Evolutionary conservation across 2,888 invertebrate species (phyloP).

Genomic region (Pollenia amentaria): DNA sequence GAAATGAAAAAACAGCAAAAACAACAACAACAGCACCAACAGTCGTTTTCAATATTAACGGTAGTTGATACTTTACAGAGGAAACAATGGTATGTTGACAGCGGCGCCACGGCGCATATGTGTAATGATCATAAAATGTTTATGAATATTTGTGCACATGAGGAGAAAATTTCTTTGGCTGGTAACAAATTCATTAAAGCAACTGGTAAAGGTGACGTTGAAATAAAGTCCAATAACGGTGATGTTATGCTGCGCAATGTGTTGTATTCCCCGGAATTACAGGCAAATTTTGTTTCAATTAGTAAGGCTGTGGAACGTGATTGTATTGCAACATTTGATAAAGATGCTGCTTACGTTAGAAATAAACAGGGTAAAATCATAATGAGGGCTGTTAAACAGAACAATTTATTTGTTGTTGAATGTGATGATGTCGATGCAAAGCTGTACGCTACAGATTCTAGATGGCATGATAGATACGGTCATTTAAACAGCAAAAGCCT

Average conservation of each 20-base stretch:
- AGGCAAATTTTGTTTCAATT: conserved; percentile 68
- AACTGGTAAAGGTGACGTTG: conserved; percentile 67
- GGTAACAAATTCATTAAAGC: conserved; percentile 53
- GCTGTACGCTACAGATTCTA: not conserved
- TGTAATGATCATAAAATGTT: conserved; percentile 61
- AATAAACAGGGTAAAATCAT: no score
- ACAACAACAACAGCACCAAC: conserved; percentile 18
- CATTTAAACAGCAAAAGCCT: conserved; percentile 24
- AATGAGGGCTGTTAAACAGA: no score
- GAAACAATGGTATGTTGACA: conserved; percentile 66
- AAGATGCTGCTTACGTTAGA: no score
- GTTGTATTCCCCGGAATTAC: conserved; percentile 68
- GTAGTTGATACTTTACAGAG: conserved; percentile 44
- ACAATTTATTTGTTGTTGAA: not conserved
- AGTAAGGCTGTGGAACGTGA: conserved; percentile 47
- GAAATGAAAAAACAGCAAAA: conserved; percentile 5
- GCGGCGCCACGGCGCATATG: conserved; percentile 43
- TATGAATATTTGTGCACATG: conserved; percentile 38
- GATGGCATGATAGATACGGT: not conserved
- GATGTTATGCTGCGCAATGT: conserved; percentile 68
- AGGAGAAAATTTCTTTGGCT: conserved; percentile 57
- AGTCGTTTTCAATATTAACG: conserved; percentile 37
- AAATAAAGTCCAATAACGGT: conserved; percentile 51
- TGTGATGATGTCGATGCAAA: not conserved
- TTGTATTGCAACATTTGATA: no score